These are phyloP conservation scores for Orchesella flavescens DNA, from an alignment of 2,888 invertebrate species.

Conservation along the genomic window DNA sequence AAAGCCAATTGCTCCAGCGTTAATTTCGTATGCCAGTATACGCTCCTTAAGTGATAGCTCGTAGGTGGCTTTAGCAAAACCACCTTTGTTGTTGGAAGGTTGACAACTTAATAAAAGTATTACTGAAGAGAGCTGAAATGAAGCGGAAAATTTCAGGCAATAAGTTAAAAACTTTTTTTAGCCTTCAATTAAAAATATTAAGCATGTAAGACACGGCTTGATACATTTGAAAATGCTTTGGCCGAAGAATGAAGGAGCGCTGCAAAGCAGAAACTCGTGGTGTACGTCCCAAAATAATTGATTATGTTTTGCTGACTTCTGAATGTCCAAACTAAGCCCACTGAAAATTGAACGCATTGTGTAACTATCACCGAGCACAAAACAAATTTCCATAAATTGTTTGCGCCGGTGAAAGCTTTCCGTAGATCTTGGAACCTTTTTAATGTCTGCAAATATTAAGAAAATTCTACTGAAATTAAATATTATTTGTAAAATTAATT, in stretches of 20 bases:
- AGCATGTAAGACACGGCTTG: no score
- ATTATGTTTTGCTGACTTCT: no score
- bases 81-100: neutral
- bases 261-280: no score
- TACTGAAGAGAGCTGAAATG: no score
- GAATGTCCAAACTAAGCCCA: no score
- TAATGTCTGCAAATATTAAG: neutral
- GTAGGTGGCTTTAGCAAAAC: neutral
- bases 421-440: neutral
- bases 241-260: no score
- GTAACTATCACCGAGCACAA: neutral
- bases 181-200: neutral
- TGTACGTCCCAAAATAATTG: no score
- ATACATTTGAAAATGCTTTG: no score
- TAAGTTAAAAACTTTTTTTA: neutral
- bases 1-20: neutral
- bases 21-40: neutral
- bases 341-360: no score
- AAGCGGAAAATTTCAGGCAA: neutral
- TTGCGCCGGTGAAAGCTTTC: neutral
- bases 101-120: no score
- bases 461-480: no score
- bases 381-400: neutral
- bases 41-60: neutral
- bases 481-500: no score